Evolutionary conservation across 2,113 vertebrate species (phyloP).

Genomic region (Gopherus flavomarginatus): DNA sequence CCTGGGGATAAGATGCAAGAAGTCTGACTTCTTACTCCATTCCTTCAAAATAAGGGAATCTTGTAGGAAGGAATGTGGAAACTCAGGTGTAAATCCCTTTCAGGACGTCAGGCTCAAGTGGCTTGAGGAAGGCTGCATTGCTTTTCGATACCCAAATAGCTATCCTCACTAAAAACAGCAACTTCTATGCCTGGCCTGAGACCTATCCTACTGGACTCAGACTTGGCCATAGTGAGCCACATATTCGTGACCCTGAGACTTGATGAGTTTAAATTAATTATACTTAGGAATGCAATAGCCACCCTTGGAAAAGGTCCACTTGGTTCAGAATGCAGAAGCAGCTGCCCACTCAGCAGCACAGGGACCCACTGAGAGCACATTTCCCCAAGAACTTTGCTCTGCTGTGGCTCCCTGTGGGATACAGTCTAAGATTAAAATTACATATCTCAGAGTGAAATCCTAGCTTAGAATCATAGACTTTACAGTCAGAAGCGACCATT

Average conservation of each 20-base stretch:
- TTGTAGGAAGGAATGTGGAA: background rate
- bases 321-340: background rate
- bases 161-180: background rate
- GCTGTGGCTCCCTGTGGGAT: accelerated
- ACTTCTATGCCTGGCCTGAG: background rate
- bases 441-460: background rate
- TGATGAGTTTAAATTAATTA: background rate
- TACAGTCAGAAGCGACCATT: too few species aligned
- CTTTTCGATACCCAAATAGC: background rate
- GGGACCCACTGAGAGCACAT: background rate
- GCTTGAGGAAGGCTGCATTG: background rate
- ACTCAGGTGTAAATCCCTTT: background rate
- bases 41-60: background rate
- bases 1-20: background rate
- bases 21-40: background rate
- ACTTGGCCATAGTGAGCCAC: background rate
- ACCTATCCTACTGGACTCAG: background rate
- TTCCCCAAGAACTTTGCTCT: background rate
- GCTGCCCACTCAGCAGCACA: background rate
- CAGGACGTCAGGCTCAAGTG: background rate
- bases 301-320: background rate
- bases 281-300: background rate
- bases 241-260: background rate
- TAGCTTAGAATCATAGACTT: background rate
- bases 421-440: background rate